Percentiles rank a stretch among this genome's conserved stretches.
Evolutionary conservation across 1,140 invertebrate genomes (phyloP).

Genomic region (Lutraria rhynchaena): DNA sequence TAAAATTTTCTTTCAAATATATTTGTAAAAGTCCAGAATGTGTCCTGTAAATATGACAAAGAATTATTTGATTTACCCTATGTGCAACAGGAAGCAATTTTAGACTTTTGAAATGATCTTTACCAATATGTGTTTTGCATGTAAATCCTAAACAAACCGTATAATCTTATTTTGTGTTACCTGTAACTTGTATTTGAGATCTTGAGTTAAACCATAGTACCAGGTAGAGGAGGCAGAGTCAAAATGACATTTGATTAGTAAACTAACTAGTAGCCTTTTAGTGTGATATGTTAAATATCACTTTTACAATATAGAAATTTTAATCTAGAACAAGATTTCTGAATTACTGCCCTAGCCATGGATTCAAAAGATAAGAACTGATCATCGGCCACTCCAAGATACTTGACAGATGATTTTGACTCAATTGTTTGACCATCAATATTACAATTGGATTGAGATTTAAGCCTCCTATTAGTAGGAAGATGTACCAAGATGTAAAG

Average conservation of each 20-base stretch:
- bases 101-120: background rate
- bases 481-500: too few species aligned
- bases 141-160: background rate
- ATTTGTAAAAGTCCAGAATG: too few species aligned
- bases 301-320: conserved; percentile 8
- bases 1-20: too few species aligned
- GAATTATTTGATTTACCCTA: conserved; percentile 2
- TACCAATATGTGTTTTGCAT: background rate
- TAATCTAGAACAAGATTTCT: conserved; percentile 18
- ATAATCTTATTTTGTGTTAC: conserved; percentile 17
- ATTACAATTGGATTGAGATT: too few species aligned
- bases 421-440: too few species aligned
- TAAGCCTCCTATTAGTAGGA: too few species aligned
- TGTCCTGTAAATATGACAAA: background rate
- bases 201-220: background rate
- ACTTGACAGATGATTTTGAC: background rate
- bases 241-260: conserved; percentile 10
- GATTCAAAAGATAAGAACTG: background rate
- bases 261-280: background rate
- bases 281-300: conserved; percentile 3
- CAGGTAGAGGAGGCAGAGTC: conserved; percentile 2
- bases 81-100: background rate
- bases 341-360: background rate
- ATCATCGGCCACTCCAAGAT: background rate
- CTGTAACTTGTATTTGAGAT: background rate